A percentile compares a stretch with the other conserved stretches of the same genome.
Evolutionary conservation across 2,888 invertebrate species (phyloP).

Genomic region (Apamea sordens): DNA sequence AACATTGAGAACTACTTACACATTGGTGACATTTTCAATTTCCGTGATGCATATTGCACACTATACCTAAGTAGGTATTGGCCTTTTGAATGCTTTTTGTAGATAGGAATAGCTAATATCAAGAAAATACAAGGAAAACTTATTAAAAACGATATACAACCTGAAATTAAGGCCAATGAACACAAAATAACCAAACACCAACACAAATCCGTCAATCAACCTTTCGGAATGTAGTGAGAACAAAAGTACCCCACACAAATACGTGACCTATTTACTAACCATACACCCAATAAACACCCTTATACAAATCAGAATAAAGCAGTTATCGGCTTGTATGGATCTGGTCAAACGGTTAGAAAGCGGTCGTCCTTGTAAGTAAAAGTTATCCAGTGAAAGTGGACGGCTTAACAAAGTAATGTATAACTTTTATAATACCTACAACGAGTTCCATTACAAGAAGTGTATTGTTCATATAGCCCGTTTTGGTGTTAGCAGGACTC

Average conservation of each 20-base stretch:
- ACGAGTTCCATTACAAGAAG: constrained; percentile 40
- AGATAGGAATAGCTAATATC: not conserved
- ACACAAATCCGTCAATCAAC: constrained; percentile 51
- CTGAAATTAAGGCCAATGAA: constrained; percentile 29
- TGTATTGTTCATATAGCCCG: constrained; percentile 7
- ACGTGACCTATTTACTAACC: constrained; percentile 58
- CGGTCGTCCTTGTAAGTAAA: constrained; percentile 83
- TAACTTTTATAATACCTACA: constrained; percentile 52
- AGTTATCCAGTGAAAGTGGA: constrained; percentile 82
- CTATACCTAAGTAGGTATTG: not conserved
- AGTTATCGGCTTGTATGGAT: constrained; percentile 45
- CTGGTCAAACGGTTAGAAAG: constrained; percentile 76
- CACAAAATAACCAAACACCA: constrained; percentile 41
- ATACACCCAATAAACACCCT: constrained; percentile 40
- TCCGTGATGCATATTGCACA: not conserved
- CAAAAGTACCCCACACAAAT: constrained; percentile 29
- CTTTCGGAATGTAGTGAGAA: constrained; percentile 54
- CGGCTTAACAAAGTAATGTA: constrained; percentile 59
- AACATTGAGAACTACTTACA: not conserved
- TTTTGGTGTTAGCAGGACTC: not conserved
- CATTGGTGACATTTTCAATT: not conserved
- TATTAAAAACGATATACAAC: not conserved
- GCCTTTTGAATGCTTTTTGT: not conserved
- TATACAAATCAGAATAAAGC: constrained; percentile 37
- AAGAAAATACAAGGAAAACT: not conserved